phyloP scores from a whole-genome alignment of 64 coral and sea anemone species.

The Anthopleura sola region DNA sequence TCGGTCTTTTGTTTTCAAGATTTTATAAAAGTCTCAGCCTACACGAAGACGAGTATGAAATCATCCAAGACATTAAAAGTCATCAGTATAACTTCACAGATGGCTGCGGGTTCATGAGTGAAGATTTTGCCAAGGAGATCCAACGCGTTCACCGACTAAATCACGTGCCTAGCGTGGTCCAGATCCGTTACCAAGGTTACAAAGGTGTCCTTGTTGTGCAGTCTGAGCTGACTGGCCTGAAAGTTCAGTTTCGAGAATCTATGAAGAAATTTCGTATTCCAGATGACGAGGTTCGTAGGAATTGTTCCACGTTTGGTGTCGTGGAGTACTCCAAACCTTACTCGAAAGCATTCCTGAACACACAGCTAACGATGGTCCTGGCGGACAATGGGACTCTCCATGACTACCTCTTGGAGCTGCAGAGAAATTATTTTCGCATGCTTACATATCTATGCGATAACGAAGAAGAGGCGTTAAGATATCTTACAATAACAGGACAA shows the following conservation, averaged over 20 bases:
- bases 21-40: conserved; percentile 63
- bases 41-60: conserved; percentile 34
- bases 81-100: conserved; percentile 70
- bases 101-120: conserved; percentile 83
- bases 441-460: conserved; percentile 13
- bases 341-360: conserved; percentile 74
- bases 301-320: conserved; percentile 70
- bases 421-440: conserved; percentile 51
- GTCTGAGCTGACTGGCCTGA: not conserved
- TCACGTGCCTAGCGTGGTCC: conserved; percentile 60
- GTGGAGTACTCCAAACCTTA: conserved; percentile 85
- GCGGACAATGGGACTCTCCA: conserved; percentile 60
- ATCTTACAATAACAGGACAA: conserved; percentile 37
- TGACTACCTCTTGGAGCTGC: conserved; percentile 44
- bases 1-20: conserved; percentile 74
- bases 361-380: conserved; percentile 77
- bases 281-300: conserved; percentile 61
- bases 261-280: conserved; percentile 83
- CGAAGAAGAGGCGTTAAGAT: conserved; percentile 6
- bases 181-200: conserved; percentile 85
- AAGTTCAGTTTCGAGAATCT: conserved; percentile 71
- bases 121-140: conserved; percentile 51
- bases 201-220: conserved; percentile 63
- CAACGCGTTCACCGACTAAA: conserved; percentile 27
- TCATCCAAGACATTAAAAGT: conserved; percentile 50